These are phyloP conservation scores for Rhabdomys pumilio DNA, from an alignment of 2,797 vertebrate species.

Conservation along the genomic window DNA sequence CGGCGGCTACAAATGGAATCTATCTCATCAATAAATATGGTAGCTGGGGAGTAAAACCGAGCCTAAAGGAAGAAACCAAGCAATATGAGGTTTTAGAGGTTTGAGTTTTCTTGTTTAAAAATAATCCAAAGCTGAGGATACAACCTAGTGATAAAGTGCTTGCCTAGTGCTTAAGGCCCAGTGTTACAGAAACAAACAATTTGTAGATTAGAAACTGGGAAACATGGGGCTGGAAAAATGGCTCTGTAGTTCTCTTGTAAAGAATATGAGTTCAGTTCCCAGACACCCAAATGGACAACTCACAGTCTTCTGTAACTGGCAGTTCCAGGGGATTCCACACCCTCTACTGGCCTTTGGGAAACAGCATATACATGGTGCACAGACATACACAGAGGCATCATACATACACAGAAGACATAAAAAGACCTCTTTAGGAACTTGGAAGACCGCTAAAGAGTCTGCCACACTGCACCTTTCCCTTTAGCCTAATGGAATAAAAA, in stretches of 20 bases:
- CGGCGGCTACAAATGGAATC: constrained; percentile 99
- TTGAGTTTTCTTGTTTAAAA: constrained; percentile 40
- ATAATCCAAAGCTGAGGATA: neutral
- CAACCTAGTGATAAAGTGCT: neutral
- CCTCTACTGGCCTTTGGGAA: neutral
- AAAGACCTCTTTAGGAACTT: neutral
- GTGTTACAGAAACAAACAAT: neutral
- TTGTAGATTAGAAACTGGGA: neutral
- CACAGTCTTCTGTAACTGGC: neutral
- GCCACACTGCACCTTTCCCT: neutral
- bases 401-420: neutral
- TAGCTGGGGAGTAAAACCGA: constrained; percentile 97
- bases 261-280: neutral
- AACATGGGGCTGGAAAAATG: neutral
- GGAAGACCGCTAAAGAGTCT: neutral
- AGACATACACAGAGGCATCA: neutral
- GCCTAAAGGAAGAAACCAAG: constrained; percentile 90
- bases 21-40: constrained; percentile 99
- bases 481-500: neutral
- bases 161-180: neutral
- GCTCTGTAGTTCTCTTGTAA: neutral
- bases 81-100: neutral
- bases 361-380: neutral
- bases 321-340: neutral
- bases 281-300: neutral